A percentile compares a stretch with the other conserved stretches of the same genome.
Conservation (phyloP, 1,140 invertebrate species). For the Helicorthomorpha holstii region DNA sequence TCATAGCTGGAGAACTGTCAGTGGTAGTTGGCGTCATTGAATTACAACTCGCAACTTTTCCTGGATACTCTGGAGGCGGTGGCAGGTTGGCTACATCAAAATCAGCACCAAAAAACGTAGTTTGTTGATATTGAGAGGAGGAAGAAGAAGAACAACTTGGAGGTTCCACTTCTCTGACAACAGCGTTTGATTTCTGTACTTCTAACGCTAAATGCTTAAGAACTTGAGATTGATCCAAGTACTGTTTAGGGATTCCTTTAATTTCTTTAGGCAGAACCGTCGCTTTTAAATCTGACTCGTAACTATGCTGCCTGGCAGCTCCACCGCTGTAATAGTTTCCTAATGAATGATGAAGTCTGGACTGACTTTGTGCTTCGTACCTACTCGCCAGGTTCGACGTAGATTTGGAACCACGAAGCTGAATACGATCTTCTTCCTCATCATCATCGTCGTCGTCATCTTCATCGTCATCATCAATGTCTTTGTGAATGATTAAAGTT, state of each 20-base stretch:
- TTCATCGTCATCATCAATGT: neutral
- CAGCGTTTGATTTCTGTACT: constrained; percentile 31
- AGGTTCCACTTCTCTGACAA: neutral
- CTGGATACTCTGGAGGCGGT: constrained; percentile 16
- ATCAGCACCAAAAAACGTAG: neutral
- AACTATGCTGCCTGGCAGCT: constrained; percentile 4
- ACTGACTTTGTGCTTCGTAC: neutral
- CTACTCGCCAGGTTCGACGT: neutral
- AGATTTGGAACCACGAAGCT: neutral
- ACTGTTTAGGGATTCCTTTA: constrained; percentile 68
- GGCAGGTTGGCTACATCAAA: neutral
- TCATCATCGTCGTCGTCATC: neutral
- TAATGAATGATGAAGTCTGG: constrained; percentile 5
- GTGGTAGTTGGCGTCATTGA: constrained; percentile 8
- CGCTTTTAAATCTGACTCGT: constrained; percentile 8
- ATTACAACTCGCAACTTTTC: neutral
- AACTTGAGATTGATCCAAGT: constrained; percentile 62
- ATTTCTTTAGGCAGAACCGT: constrained; percentile 42
- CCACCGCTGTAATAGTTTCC: constrained; percentile 6
- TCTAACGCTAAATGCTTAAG: constrained; percentile 70
- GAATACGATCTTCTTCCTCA: neutral
- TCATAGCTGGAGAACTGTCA: constrained; percentile 14
- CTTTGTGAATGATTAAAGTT: constrained; percentile 22
- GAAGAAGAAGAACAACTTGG: neutral
- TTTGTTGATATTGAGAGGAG: neutral